Percentiles rank a stretch among this genome's conserved stretches.
These are phyloP conservation scores for Xanthia icteritia DNA, from an alignment of 2,888 invertebrate species.

Conservation along the genomic window DNA sequence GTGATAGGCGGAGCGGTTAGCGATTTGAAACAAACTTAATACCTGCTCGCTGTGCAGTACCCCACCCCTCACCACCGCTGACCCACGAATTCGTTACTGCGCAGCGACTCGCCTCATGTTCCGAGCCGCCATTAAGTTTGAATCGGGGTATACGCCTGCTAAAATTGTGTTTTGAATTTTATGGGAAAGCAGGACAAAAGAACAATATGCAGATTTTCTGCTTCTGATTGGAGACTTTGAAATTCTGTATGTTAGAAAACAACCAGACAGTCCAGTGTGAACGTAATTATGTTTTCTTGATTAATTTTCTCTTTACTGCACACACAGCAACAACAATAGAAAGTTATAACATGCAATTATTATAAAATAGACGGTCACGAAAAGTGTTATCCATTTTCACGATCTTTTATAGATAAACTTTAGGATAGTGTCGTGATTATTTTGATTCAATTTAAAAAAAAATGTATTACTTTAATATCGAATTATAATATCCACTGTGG, in stretches of 20 bases:
- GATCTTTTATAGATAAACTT: not conserved
- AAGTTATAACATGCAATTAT: not conserved
- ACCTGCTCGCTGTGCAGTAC: no score
- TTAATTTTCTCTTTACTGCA: not conserved
- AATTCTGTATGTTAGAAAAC: not conserved
- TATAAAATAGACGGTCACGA: not conserved
- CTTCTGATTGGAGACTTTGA: not conserved
- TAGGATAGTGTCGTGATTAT: not conserved
- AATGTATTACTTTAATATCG: no score
- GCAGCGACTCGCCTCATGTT: no score
- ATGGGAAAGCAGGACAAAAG: not conserved
- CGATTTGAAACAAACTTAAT: not conserved
- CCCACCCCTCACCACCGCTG: no score
- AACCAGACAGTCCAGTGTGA: not conserved
- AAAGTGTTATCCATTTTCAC: not conserved
- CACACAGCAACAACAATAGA: not conserved
- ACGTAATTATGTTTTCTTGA: not conserved
- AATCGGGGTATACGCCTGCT: not conserved
- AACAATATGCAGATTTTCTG: not conserved
- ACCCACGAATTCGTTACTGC: no score
- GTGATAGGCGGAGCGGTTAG: conserved; percentile 41
- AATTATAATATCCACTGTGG: no score
- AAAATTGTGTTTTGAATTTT: not conserved
- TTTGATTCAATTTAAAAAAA: no score
- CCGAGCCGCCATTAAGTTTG: no score